These are phyloP conservation scores for Miichthys miiuy DNA, from an alignment of 2,797 vertebrate species.

Conservation along the genomic window DNA sequence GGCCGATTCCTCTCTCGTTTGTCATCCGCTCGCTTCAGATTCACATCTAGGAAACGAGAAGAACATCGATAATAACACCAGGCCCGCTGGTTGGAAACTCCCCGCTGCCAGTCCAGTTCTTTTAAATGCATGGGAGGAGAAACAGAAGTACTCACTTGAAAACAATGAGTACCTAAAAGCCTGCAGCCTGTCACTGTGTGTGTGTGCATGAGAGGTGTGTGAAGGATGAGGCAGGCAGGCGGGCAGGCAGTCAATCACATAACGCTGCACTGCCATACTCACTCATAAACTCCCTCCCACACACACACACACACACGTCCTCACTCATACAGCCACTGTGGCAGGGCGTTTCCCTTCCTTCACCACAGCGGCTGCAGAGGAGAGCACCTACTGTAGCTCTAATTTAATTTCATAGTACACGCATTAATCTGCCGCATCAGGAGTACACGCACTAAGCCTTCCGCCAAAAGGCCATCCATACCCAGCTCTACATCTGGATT, in stretches of 20 bases:
- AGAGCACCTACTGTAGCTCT: conserved; percentile 30
- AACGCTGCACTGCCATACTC: conserved; percentile 62
- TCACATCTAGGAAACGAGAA: conserved; percentile 26
- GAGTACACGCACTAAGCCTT: conserved; percentile 60
- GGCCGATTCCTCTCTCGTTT: conserved; percentile 13
- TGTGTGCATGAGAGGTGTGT: conserved; percentile 7
- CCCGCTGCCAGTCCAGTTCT: conserved; percentile 36
- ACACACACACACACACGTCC: neutral
- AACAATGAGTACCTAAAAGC: conserved; percentile 41
- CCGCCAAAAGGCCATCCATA: conserved; percentile 59
- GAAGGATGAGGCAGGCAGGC: conserved; percentile 19
- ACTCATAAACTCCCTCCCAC: conserved; percentile 43
- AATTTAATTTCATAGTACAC: conserved; percentile 62
- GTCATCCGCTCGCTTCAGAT: conserved; percentile 24
- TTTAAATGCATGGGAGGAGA: conserved; percentile 46
- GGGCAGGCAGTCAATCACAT: conserved; percentile 40
- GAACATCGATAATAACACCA: conserved; percentile 7
- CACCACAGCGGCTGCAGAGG: conserved; percentile 36
- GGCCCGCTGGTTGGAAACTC: conserved; percentile 54
- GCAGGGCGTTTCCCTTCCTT: conserved; percentile 62
- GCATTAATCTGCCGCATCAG: conserved; percentile 67
- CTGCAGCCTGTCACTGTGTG: conserved; percentile 10
- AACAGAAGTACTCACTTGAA: conserved; percentile 47
- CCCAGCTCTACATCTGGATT: conserved; percentile 68
- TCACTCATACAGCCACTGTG: conserved; percentile 26